Evolutionary conservation across 2,797 vertebrate genomes (phyloP), one percentile per base, ranked within the genome.

Genomic region (Tamandua tetradactyla): DNA sequence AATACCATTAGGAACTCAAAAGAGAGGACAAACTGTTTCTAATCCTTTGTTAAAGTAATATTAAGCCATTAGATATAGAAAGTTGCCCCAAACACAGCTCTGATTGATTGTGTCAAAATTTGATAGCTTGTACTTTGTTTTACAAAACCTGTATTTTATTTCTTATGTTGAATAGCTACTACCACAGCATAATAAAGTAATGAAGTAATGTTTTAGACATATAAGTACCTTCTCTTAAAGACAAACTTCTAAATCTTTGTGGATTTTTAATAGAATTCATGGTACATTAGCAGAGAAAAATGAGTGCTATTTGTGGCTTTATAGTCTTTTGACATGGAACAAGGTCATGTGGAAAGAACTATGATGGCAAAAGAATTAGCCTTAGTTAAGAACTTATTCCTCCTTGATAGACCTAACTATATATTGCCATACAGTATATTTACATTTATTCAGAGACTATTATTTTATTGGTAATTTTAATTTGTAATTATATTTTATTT

Each of bases 221-320:
- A 11, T 76, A 59, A 93, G 10, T 35, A 47, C 13, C 40, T 90
- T 87, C 27, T 80, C 61, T 89, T 86, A 74, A 78, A 88, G 92
- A 61, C 37, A 61, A 83, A 57, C n/a, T 6, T 20, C 75, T 86
- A 25, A 83, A 40, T 55, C 32, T 64, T 55, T 80, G 49, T 37
- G 49, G 42, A 52, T 35, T 74, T 49, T 90, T 89, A 55, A 55
- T 32, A 59, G 57, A 89, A 40, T 4, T 69, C 18, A 32, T 44
- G 87, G 13, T 9, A 40, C 32, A 13, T 79, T 40, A 69, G 52
- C n/a, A 44, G 66, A 76, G 35, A 90, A 90, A 87, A 87, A 35
- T 23, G 37, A 44, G 1, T 8, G 7, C n/a, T 62, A 0, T 40
- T 64, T 68, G 32, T 42, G 20, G 11, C 57, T 85, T 66, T 15